Percentiles rank a stretch among this genome's conserved stretches.
These are phyloP conservation scores for Propithecus perrieri DNA, from an alignment of 2,797 vertebrate species.

Conservation along the genomic window DNA sequence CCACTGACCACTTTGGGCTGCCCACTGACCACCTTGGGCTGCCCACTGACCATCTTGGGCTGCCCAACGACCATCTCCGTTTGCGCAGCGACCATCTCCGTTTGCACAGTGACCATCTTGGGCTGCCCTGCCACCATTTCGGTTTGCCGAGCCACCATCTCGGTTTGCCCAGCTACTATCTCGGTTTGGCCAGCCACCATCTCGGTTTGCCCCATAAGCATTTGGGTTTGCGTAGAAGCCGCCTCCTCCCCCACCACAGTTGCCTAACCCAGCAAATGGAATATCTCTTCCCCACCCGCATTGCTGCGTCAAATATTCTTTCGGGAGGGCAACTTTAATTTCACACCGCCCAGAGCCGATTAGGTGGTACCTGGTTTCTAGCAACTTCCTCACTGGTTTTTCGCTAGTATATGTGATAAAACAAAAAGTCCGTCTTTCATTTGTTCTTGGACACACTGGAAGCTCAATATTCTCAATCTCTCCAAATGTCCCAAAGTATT, in stretches of 20 bases:
- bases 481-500: slow-evolving; percentile 88
- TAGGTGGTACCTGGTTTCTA: slow-evolving; percentile 87
- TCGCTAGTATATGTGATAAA: slow-evolving; percentile 60
- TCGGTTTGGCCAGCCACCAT: too few species aligned
- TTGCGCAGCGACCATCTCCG: too few species aligned
- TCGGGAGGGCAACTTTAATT: slow-evolving; percentile 88
- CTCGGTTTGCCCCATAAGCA: background rate
- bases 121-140: fast-evolving
- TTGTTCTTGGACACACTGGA: slow-evolving; percentile 87
- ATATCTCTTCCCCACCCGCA: slow-evolving; percentile 80
- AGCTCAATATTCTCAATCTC: slow-evolving; percentile 90
- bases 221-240: background rate
- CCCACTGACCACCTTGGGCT: fast-evolving
- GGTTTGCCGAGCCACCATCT: too few species aligned
- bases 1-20: background rate
- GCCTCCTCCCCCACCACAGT: fast-evolving
- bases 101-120: background rate
- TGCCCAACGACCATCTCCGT: fast-evolving
- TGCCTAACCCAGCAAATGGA: slow-evolving; percentile 71
- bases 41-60: background rate
- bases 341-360: slow-evolving; percentile 82
- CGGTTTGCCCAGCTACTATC: too few species aligned
- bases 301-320: slow-evolving; percentile 83
- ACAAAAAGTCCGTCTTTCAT: slow-evolving; percentile 88
- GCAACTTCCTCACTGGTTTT: slow-evolving; percentile 87